Percentiles rank a stretch among this genome's conserved stretches.
These are phyloP conservation scores for Lepidochitona cinerea DNA, from an alignment of 2,888 invertebrate genomes.

Conservation along the genomic window DNA sequence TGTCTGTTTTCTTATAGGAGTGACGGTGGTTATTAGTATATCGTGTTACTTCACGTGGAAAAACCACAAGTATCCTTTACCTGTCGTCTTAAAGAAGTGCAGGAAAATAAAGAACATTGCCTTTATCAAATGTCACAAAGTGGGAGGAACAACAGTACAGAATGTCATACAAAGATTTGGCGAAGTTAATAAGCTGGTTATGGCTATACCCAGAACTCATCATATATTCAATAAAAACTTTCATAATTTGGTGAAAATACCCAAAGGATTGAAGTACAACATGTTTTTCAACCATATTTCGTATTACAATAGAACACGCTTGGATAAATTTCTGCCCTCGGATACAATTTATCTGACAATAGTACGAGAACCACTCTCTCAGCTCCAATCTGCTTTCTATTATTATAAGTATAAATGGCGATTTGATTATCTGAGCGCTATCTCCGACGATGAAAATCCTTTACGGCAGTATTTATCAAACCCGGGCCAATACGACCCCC, in stretches of 20 bases:
- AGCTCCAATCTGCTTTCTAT: conserved; percentile 37
- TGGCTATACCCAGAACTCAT: neutral
- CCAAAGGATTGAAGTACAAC: neutral
- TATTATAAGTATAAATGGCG: conserved; percentile 29
- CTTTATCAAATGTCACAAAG: neutral
- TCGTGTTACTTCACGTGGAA: no score
- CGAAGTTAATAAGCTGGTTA: neutral
- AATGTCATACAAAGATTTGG: neutral
- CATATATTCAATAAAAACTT: neutral
- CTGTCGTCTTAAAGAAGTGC: no score
- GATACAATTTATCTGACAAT: neutral
- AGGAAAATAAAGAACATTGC: no score
- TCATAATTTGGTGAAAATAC: neutral
- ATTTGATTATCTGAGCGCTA: conserved; percentile 23
- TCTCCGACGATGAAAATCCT: conserved; percentile 19
- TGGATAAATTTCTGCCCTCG: neutral
- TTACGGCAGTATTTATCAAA: conserved; percentile 33
- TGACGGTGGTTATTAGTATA: no score
- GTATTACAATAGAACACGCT: neutral
- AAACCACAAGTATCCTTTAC: no score
- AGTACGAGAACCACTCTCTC: conserved; percentile 12
- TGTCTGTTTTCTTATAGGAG: no score
- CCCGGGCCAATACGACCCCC: conserved; percentile 36
- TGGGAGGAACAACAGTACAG: neutral
- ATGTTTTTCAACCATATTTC: neutral